phyloP scores from a whole-genome alignment of 2,888 invertebrate species.

The Tetrapedia diversipes region DNA sequence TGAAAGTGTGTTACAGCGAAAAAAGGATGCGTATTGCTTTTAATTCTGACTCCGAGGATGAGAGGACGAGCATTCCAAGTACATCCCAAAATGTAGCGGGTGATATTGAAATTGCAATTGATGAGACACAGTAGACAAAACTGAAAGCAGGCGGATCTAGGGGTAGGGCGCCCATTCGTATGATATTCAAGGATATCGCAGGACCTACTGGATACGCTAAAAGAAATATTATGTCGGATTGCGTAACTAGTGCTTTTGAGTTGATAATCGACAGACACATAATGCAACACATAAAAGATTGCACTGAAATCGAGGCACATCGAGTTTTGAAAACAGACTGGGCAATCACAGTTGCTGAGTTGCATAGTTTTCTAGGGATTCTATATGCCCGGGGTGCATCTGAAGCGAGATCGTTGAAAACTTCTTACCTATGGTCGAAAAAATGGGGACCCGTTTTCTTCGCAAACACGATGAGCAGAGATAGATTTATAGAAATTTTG shows the following conservation, averaged over 20 bases:
- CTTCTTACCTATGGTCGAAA: background rate
- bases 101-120: constrained; percentile 36
- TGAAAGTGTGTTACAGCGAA: background rate
- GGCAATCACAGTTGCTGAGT: constrained; percentile 1
- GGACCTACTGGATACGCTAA: constrained; percentile 44
- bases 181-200: constrained; percentile 46
- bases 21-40: constrained; percentile 28
- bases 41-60: constrained; percentile 28
- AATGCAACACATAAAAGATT: constrained; percentile 16
- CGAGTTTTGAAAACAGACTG: background rate
- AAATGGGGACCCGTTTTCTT: background rate
- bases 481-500: background rate
- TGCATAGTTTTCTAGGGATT: background rate
- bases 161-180: constrained; percentile 19
- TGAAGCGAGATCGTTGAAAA: background rate
- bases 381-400: background rate
- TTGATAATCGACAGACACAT: constrained; percentile 33
- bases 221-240: constrained; percentile 48
- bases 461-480: background rate
- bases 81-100: constrained; percentile 34
- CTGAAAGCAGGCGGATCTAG: constrained; percentile 27
- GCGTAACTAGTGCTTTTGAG: constrained; percentile 32
- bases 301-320: background rate
- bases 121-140: constrained; percentile 29
- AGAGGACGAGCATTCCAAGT: constrained; percentile 22